These are phyloP conservation scores for Nomada lathburiana DNA, from an alignment of 2,888 invertebrate species.

Conservation along the genomic window DNA sequence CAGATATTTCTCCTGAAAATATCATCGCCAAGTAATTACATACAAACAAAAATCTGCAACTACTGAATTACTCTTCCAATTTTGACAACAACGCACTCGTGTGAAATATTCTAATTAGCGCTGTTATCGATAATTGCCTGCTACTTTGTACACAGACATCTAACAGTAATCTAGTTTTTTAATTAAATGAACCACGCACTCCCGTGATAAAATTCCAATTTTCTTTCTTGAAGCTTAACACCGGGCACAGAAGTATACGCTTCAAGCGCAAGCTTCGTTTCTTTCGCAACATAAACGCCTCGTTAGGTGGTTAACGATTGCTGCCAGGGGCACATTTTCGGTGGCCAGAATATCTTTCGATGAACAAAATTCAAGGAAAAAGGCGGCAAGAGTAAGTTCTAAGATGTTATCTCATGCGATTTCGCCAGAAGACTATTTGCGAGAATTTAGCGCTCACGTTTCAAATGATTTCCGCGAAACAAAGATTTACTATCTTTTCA, in stretches of 20 bases:
- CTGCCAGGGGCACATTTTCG: background rate
- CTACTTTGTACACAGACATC: no score
- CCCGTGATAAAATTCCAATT: no score
- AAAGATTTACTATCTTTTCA: background rate
- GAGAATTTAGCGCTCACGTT: slow-evolving; percentile 11
- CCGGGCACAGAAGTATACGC: background rate
- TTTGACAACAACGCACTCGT: no score
- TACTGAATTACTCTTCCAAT: no score
- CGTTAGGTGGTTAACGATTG: background rate
- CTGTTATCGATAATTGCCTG: no score
- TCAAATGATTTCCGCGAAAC: slow-evolving; percentile 35
- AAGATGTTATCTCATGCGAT: slow-evolving; percentile 5
- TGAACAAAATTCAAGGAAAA: slow-evolving; percentile 14
- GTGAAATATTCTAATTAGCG: no score
- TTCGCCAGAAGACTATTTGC: slow-evolving; percentile 49
- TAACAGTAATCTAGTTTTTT: no score
- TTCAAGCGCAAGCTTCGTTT: slow-evolving; percentile 1
- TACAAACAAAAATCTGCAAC: no score
- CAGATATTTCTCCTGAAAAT: background rate
- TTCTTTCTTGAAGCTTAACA: no score
- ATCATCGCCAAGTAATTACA: background rate
- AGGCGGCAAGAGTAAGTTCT: background rate
- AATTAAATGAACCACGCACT: no score
- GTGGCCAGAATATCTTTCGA: slow-evolving; percentile 11
- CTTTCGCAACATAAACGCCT: background rate